These are phyloP conservation scores for Hyperopisus bebe DNA, from an alignment of 2,113 vertebrate species.

Conservation along the genomic window DNA sequence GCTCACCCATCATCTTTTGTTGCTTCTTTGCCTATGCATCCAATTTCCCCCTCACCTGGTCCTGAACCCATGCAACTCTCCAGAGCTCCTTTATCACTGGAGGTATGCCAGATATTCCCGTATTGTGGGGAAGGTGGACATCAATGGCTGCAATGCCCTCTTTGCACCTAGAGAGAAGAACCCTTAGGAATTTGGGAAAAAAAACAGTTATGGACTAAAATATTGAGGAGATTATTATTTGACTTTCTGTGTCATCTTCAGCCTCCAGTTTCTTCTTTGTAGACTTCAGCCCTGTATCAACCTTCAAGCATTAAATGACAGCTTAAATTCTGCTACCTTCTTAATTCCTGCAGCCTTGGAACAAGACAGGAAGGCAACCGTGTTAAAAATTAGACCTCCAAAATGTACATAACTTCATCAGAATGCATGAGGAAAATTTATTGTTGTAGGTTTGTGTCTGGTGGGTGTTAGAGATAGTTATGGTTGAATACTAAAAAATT, in stretches of 20 bases:
- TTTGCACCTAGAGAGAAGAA: background rate
- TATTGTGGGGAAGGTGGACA: background rate
- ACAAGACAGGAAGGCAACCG: background rate
- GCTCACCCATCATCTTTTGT: background rate
- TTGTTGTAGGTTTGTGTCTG: background rate
- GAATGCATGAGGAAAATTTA: background rate
- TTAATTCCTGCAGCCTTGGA: background rate
- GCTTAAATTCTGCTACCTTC: background rate
- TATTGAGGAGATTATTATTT: background rate
- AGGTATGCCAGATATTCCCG: background rate
- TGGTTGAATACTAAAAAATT: background rate
- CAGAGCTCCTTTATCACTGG: background rate
- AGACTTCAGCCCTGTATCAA: background rate
- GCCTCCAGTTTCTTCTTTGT: background rate
- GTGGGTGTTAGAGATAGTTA: background rate
- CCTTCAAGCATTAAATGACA: background rate
- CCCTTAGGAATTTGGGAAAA: background rate
- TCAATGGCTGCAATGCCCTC: background rate
- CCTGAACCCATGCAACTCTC: background rate
- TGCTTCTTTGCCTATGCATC: background rate
- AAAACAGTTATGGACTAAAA: background rate
- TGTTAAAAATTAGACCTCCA: background rate
- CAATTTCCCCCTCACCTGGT: background rate
- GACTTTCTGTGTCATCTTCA: background rate
- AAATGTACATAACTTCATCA: background rate